phyloP scores from a whole-genome alignment of 2,113 vertebrate genomes.

The Ctenomys sociabilis region DNA sequence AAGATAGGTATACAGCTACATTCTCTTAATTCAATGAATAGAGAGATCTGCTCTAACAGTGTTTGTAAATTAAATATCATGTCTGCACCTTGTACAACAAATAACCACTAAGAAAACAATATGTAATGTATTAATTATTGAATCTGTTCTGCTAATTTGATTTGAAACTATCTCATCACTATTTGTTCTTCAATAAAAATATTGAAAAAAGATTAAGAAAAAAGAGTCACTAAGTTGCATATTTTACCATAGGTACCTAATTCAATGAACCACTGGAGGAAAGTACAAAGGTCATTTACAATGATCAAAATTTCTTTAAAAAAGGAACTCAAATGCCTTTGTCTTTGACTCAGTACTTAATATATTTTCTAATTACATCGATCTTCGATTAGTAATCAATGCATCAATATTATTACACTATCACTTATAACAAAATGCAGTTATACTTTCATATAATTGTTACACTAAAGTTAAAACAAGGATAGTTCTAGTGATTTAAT shows the following conservation, averaged over 20 bases:
- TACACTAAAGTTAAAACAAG: not conserved
- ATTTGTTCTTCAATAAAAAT: no score
- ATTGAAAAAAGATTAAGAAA: no score
- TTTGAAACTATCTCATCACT: no score
- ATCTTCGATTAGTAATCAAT: not conserved
- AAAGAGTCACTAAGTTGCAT: not conserved
- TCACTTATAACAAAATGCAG: not conserved
- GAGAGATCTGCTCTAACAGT: no score
- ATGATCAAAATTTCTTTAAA: not conserved
- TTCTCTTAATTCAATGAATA: no score
- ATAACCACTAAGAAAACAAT: no score
- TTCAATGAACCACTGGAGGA: not conserved
- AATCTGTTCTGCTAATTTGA: no score
- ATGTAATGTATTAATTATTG: no score
- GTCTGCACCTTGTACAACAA: no score
- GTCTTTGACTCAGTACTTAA: not conserved
- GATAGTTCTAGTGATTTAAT: not conserved
- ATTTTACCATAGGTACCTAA: not conserved
- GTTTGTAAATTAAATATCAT: no score
- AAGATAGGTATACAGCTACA: no score
- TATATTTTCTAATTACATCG: constrained; percentile 11
- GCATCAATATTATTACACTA: constrained; percentile 2
- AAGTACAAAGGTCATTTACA: constrained; percentile 8
- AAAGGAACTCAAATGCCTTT: not conserved
- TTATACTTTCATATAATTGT: not conserved